These are phyloP conservation scores for Nyctereutes procyonoides DNA, from an alignment of 2,113 vertebrate species.

Conservation along the genomic window DNA sequence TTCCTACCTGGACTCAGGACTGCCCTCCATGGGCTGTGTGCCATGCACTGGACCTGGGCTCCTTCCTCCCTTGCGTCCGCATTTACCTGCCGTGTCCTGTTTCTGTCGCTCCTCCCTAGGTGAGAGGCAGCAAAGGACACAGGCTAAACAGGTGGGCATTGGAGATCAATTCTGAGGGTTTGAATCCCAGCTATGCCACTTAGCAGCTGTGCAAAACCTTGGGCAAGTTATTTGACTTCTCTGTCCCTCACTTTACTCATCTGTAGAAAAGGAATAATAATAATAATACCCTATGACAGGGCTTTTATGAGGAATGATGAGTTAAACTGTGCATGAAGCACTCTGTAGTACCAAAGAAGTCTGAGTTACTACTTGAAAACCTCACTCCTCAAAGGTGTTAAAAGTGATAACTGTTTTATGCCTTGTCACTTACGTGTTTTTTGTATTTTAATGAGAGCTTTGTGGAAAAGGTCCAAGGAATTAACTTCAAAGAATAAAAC, in stretches of 20 bases:
- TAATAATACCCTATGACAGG: no score
- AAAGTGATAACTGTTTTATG: not conserved
- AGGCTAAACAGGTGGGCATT: not conserved
- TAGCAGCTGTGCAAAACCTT: not conserved
- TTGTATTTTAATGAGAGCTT: slow-evolving; percentile 14
- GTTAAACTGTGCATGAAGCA: not conserved
- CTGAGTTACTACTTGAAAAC: not conserved
- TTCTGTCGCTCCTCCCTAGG: not conserved
- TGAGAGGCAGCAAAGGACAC: not conserved
- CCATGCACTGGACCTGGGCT: not conserved
- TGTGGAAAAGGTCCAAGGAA: not conserved
- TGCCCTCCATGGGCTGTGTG: not conserved
- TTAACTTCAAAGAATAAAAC: not conserved
- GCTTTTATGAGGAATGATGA: not conserved
- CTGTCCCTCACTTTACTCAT: not conserved
- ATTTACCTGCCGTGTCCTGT: not conserved
- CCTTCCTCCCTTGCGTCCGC: not conserved
- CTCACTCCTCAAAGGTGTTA: not conserved
- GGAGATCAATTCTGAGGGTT: not conserved
- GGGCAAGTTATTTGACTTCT: not conserved
- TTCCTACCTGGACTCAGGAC: not conserved
- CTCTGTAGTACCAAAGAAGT: not conserved
- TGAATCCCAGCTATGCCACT: not conserved
- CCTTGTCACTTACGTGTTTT: not conserved
- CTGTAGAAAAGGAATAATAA: not conserved